A percentile compares a stretch with the other conserved stretches of the same genome.
Evolutionary conservation across 1,140 invertebrate genomes (phyloP).

Genomic region (Cotesia glomerata): DNA sequence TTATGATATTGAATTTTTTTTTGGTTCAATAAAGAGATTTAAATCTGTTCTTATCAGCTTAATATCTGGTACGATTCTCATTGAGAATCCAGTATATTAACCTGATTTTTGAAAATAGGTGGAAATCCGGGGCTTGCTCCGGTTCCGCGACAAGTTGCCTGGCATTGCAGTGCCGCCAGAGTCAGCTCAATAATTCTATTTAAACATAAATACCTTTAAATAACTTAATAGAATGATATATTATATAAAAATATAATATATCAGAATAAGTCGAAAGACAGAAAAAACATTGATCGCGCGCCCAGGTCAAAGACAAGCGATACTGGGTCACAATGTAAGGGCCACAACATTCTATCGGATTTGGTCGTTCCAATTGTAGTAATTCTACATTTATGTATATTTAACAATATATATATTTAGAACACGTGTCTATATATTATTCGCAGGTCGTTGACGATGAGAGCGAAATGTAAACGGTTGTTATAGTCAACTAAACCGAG

Average conservation of each 20-base stretch:
- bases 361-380: conserved; percentile 5
- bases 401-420: too few species aligned
- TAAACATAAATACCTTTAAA: too few species aligned
- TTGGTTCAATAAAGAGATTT: too few species aligned
- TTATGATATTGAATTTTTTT: too few species aligned
- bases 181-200: too few species aligned
- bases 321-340: conserved; percentile 10
- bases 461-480: conserved; percentile 55
- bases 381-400: not conserved
- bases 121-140: not conserved
- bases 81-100: not conserved
- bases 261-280: too few species aligned
- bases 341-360: conserved; percentile 10
- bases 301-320: conserved; percentile 17
- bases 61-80: not conserved
- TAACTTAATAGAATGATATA: too few species aligned
- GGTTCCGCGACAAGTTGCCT: too few species aligned
- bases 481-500: conserved; percentile 36
- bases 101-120: not conserved
- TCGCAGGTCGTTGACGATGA: conserved; percentile 34
- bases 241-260: too few species aligned
- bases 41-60: not conserved
- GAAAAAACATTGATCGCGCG: not conserved
- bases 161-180: too few species aligned
- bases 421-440: not conserved